Evolutionary conservation across 2,888 invertebrate genomes (phyloP).

Genomic region (Acrobasis suavella): DNA sequence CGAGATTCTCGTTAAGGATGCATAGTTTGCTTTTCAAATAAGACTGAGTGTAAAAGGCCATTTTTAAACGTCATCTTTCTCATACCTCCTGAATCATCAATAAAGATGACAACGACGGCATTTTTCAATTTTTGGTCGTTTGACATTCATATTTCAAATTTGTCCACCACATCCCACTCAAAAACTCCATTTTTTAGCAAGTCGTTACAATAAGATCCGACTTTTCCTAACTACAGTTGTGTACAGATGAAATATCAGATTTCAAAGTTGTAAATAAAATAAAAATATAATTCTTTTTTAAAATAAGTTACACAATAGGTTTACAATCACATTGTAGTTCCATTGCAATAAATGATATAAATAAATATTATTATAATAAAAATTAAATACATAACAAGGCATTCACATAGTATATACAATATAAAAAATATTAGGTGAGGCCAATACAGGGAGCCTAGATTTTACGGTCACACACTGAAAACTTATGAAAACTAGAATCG

Average conservation of each 20-base stretch:
- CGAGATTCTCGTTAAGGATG: background rate
- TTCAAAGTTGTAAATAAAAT: background rate
- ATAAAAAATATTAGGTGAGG: constrained; percentile 25
- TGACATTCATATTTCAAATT: too few species aligned
- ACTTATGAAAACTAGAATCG: constrained; percentile 39
- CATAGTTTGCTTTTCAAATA: background rate
- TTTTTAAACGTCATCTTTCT: too few species aligned
- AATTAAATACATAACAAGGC: constrained; percentile 34
- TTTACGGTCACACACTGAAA: constrained; percentile 26
- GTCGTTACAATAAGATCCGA: background rate
- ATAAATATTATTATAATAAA: constrained; percentile 31
- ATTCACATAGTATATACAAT: constrained; percentile 15
- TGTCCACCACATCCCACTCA: background rate
- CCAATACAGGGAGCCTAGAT: constrained; percentile 15
- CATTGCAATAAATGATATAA: constrained; percentile 37
- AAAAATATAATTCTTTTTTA: background rate
- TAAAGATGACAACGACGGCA: too few species aligned
- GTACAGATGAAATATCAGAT: background rate
- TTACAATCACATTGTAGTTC: constrained; percentile 32
- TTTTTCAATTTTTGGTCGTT: too few species aligned
- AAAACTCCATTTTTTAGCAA: background rate
- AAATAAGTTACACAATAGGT: constrained; percentile 14
- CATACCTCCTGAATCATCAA: too few species aligned
- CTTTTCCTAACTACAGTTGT: background rate
- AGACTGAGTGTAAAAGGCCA: too few species aligned